Evolutionary conservation across 1,140 invertebrate genomes (phyloP).

Genomic region (Bathynomus jamesi): DNA sequence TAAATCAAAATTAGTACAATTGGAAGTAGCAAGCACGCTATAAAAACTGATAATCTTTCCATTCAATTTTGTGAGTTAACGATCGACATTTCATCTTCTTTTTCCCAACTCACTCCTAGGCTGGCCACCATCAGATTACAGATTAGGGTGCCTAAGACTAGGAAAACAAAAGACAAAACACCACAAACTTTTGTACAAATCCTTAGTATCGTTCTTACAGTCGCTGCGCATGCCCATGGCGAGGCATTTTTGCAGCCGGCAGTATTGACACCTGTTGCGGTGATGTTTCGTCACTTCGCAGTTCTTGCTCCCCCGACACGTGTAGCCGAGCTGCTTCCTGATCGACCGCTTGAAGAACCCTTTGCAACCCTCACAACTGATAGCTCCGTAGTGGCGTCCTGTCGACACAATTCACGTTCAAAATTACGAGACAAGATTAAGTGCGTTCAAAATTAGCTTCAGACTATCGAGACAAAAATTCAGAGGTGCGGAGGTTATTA

Average conservation of each 20-base stretch:
- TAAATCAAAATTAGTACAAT: not conserved
- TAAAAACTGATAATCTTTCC: not conserved
- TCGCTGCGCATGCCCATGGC: slow-evolving; percentile 89
- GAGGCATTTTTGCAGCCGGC: slow-evolving; percentile 91
- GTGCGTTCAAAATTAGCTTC: no score
- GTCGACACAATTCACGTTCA: no score
- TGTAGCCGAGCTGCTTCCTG: slow-evolving; percentile 89
- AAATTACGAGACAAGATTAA: no score
- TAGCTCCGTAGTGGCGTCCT: slow-evolving; percentile 88
- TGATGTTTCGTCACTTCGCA: slow-evolving; percentile 97
- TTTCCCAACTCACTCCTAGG: slow-evolving; percentile 7
- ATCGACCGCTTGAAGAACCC: slow-evolving; percentile 89
- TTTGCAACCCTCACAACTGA: slow-evolving; percentile 87
- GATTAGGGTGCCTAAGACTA: slow-evolving; percentile 37
- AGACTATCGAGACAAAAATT: no score
- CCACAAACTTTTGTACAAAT: slow-evolving; percentile 39
- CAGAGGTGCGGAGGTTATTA: no score
- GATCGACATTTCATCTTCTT: not conserved
- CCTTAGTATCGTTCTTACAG: slow-evolving; percentile 64
- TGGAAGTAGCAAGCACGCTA: not conserved
- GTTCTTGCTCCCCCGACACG: slow-evolving; percentile 86
- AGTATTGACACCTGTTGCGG: slow-evolving; percentile 94
- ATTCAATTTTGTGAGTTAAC: no score
- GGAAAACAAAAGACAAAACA: slow-evolving; percentile 37
- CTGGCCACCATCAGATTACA: slow-evolving; percentile 31